Conservation (phyloP, 2,888 invertebrate species). For the Nymphalis polychloros region DNA sequence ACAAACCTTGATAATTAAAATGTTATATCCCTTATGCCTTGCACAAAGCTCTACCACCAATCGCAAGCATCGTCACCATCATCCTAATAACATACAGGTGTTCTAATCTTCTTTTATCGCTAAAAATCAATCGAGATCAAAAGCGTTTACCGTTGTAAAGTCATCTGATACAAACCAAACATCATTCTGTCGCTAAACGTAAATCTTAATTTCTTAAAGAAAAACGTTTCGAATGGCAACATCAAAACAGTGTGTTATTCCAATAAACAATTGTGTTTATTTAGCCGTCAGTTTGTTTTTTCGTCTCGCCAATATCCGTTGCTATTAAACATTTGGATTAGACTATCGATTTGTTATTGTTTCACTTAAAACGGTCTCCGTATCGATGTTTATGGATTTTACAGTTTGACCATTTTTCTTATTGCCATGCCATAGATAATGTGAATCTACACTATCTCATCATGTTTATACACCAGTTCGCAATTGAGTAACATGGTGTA, state of each 20-base stretch:
- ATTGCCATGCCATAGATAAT: too few species aligned
- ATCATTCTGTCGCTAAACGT: conserved; percentile 15
- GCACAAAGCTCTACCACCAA: too few species aligned
- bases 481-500: too few species aligned
- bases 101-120: neutral
- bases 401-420: neutral
- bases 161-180: conserved; percentile 13
- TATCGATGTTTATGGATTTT: neutral
- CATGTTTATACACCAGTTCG: too few species aligned
- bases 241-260: conserved; percentile 28
- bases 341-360: conserved; percentile 3
- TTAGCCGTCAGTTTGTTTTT: conserved; percentile 26
- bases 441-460: too few species aligned
- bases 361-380: neutral
- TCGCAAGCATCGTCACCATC: too few species aligned
- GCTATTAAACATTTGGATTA: conserved; percentile 25
- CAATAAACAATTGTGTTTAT: conserved; percentile 27
- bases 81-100: too few species aligned
- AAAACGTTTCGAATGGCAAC: conserved; percentile 20
- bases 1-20: too few species aligned
- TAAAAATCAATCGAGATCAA: conserved; percentile 13
- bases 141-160: conserved; percentile 10
- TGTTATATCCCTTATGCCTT: too few species aligned
- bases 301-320: conserved; percentile 19
- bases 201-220: conserved; percentile 24